These are phyloP conservation scores for Nineta flava DNA, from an alignment of 2,888 invertebrate genomes.

Conservation along the genomic window DNA sequence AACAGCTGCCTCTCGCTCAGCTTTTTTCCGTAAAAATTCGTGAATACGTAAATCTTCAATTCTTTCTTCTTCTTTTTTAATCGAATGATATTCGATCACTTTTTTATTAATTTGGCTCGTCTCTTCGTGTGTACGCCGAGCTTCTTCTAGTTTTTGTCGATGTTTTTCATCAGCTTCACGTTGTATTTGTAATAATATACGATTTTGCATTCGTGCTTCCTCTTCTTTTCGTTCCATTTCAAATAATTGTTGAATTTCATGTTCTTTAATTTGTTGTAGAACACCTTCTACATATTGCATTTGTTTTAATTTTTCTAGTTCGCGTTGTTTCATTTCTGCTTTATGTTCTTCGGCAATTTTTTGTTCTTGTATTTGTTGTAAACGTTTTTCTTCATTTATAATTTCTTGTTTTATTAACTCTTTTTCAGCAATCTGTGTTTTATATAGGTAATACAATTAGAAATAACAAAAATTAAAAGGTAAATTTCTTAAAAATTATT, in stretches of 20 bases:
- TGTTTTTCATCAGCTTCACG: slow-evolving; percentile 44
- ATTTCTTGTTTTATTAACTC: slow-evolving; percentile 38
- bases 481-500: no score
- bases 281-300: slow-evolving; percentile 16
- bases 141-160: slow-evolving; percentile 34
- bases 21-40: slow-evolving; percentile 44
- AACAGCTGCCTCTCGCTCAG: slow-evolving; percentile 39
- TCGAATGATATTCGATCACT: slow-evolving; percentile 38
- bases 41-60: slow-evolving; percentile 46
- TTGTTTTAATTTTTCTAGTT: slow-evolving; percentile 20
- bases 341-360: slow-evolving; percentile 38
- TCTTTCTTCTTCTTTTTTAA: slow-evolving; percentile 48
- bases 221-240: slow-evolving; percentile 52
- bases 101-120: slow-evolving; percentile 45
- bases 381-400: slow-evolving; percentile 36
- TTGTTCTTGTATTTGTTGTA: slow-evolving; percentile 57
- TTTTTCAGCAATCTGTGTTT: slow-evolving; percentile 19
- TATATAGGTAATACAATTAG: no score
- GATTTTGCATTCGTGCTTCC: slow-evolving; percentile 45
- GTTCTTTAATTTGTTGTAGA: slow-evolving; percentile 33
- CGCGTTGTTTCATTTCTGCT: slow-evolving; percentile 35
- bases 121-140: slow-evolving; percentile 37
- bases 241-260: slow-evolving; percentile 33
- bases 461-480: no score
- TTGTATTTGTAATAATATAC: slow-evolving; percentile 44